Base-by-base conservation (phyloP, 1,140 invertebrate genomes). In the Rhopalosiphum padi region DNA sequence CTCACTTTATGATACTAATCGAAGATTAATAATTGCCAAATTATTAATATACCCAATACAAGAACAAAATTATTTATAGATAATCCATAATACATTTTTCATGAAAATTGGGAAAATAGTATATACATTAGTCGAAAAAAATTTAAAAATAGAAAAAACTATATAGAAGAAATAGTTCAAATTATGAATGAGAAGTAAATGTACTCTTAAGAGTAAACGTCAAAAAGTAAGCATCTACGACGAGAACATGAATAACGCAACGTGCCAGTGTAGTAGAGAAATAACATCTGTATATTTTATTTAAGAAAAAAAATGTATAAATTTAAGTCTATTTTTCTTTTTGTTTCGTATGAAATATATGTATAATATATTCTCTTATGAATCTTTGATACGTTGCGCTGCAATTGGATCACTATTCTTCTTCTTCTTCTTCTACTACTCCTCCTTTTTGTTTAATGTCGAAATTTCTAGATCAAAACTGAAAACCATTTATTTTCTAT, bases 311-410 rank as follows among this genome's bases (percentile, higher is more conserved):
- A 68, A 68, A 41, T 18, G 41, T 43, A 46, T 15, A 86, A 46
- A 46, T 86, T 86, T 41, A 87, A 87, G 25, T n/a, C 11, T n/a
- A 87, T 48, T 87, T 30, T 87, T 87, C 46, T n/a, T 87, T 87
- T 87, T n/a, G 1, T 87, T 87, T 48, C 18, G 30, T 48, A 21
- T 48, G 30, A n/a, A 48, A 87, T 48, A 48, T 87, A 83, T 37
- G 22, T 22, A 46, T 86, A 43, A 43, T 48, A n/a, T 87, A 48
- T 48, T 48, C 18, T 51, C 30, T n/a, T 87, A 48, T 87, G 18
- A 41, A 46, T 87, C 48, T n/a, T 89, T 35, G 48, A 35, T 53
- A 53, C 8, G 21, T 53, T 37, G 1, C 11, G 5, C 48, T 51
- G 21, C 25, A 86, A 86, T 86, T 86, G 85, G n/a, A 37, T 89